phyloP scores from a whole-genome alignment of 2,113 vertebrate species.

The Mesitornis unicolor region DNA sequence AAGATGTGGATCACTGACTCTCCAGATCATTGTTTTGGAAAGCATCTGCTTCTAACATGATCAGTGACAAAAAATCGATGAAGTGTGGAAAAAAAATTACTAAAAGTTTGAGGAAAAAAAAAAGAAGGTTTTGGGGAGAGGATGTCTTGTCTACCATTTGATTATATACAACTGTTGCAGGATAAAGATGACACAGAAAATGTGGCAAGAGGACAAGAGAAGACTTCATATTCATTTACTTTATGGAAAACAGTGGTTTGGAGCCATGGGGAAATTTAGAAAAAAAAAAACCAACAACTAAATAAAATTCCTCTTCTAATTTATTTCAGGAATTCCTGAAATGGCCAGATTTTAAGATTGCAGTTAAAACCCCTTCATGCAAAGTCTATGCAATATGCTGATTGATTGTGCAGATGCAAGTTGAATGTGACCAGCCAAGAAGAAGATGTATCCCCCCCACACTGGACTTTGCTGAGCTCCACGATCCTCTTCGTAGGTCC shows the following conservation, averaged over 20 bases:
- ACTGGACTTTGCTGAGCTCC: background rate
- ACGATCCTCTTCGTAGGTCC: background rate
- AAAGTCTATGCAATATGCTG: conserved; percentile 48
- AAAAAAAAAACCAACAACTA: conserved; percentile 22
- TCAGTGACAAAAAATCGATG: background rate
- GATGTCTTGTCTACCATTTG: conserved; percentile 18
- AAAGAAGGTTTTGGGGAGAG: conserved; percentile 10
- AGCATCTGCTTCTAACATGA: conserved; percentile 20
- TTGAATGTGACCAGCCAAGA: background rate
- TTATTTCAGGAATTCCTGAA: conserved; percentile 63
- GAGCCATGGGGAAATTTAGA: conserved; percentile 40
- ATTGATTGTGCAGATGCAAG: conserved; percentile 31
- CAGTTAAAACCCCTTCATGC: conserved; percentile 47
- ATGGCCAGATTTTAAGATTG: conserved; percentile 65
- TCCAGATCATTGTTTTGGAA: conserved; percentile 49
- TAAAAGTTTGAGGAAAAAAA: conserved; percentile 17
- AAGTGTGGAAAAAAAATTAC: background rate
- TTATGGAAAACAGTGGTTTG: conserved; percentile 58
- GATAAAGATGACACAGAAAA: conserved; percentile 40
- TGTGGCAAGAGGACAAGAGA: conserved; percentile 58
- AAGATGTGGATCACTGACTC: conserved; percentile 24
- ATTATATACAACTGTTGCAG: conserved; percentile 31
- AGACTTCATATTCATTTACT: conserved; percentile 49
- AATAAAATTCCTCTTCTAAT: conserved; percentile 67
- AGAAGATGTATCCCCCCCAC: background rate